These are phyloP conservation scores for Micromys minutus DNA, from an alignment of 2,113 vertebrate species.

Conservation along the genomic window DNA sequence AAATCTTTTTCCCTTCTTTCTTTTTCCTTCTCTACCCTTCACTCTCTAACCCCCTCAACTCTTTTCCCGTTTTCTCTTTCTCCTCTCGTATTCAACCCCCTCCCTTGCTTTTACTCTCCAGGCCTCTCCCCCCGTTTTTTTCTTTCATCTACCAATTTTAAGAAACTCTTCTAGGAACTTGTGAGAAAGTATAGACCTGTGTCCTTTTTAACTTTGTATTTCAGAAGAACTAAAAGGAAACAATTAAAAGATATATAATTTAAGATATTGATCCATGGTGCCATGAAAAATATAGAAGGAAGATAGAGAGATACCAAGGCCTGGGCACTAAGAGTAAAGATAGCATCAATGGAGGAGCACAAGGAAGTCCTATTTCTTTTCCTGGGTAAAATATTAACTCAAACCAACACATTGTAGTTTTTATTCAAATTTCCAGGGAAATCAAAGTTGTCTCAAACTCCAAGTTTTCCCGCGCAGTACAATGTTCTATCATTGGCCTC, in stretches of 20 bases:
- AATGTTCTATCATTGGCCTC: background rate
- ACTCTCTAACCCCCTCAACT: too few species aligned
- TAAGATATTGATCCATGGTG: background rate
- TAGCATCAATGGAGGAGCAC: background rate
- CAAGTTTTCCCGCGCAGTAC: too few species aligned
- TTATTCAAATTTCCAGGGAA: background rate
- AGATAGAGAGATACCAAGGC: background rate
- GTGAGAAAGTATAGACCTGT: background rate
- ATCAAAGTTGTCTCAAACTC: background rate
- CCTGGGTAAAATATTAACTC: constrained; percentile 8
- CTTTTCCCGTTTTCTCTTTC: background rate
- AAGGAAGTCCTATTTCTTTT: constrained; percentile 4
- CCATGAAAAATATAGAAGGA: background rate
- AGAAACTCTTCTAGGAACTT: background rate
- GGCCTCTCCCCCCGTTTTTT: rapidly evolving
- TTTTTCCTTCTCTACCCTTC: background rate
- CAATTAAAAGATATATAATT: background rate
- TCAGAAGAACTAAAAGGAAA: constrained; percentile 8
- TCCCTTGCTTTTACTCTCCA: background rate
- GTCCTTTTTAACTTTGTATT: background rate
- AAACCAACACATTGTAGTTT: background rate
- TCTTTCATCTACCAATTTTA: background rate
- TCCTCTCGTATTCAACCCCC: background rate
- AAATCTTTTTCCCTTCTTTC: background rate
- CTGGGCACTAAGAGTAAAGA: rapidly evolving